A percentile compares a stretch with the other conserved stretches of the same genome.
These are phyloP conservation scores for Bradypodion pumilum DNA, from an alignment of 2,797 vertebrate species.

Conservation along the genomic window DNA sequence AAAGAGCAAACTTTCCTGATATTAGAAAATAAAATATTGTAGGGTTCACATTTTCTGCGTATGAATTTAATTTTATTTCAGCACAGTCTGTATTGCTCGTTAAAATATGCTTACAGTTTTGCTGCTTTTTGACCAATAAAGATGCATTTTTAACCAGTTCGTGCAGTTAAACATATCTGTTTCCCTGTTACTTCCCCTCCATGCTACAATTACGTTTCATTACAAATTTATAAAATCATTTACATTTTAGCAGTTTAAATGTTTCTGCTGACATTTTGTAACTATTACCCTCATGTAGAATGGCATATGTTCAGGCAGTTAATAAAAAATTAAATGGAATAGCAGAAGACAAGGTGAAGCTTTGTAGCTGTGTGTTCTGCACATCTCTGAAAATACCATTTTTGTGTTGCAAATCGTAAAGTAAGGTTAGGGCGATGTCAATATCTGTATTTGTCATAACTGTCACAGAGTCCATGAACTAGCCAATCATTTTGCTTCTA, in stretches of 20 bases:
- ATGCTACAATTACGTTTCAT: constrained; percentile 95
- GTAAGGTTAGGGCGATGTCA: constrained; percentile 78
- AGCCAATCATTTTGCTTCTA: constrained; percentile 82
- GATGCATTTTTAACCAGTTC: constrained; percentile 74
- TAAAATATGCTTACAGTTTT: constrained; percentile 78
- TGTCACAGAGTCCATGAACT: constrained; percentile 81
- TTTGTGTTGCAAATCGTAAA: constrained; percentile 80
- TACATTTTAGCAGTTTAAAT: constrained; percentile 89
- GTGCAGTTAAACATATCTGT: constrained; percentile 78
- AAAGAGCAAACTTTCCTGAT: constrained; percentile 79
- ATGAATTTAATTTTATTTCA: constrained; percentile 80
- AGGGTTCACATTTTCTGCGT: constrained; percentile 79
- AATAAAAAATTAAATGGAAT: constrained; percentile 90
- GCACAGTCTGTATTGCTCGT: constrained; percentile 79
- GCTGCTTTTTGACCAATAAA: constrained; percentile 72
- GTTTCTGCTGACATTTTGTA: constrained; percentile 97
- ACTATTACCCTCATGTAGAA: constrained; percentile 92
- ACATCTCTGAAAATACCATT: constrained; percentile 83
- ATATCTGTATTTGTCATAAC: constrained; percentile 81
- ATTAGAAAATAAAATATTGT: constrained; percentile 83
- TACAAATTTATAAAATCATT: constrained; percentile 96
- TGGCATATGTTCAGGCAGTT: constrained; percentile 90
- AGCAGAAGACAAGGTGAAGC: constrained; percentile 82
- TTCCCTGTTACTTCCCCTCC: constrained; percentile 83
- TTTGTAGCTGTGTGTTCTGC: constrained; percentile 75